Base-by-base conservation (phyloP, 2,797 vertebrate genomes). In the Eulemur rubriventer region DNA sequence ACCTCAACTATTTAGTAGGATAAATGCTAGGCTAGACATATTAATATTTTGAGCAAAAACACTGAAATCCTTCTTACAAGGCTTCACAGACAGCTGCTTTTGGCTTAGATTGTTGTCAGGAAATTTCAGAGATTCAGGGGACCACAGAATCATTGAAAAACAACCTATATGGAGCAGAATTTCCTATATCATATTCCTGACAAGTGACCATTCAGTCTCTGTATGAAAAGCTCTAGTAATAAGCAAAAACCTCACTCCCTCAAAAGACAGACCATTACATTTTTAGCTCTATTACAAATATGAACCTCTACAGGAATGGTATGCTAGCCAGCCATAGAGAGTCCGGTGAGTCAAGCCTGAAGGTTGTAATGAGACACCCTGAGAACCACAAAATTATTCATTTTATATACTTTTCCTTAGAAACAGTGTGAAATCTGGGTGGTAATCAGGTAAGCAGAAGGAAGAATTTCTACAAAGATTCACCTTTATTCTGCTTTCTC, bases 281-380 rank as follows among this genome's bases (percentile, higher is more conserved):
- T 87, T 82, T 73, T 73, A 83, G 55, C 4, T 67, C 65, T 87
- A 43, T 78, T 80, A 63, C 41, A 97, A 78, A 83, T 85, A 89
- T 57, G 89, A 86, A 70, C 2, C n/a, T 22, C 24, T 88, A n/a
- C 41, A 86, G 76, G 46, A 72, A 90, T 41, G 82, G 50, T 78
- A 55, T 28, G 26, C 18, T 17, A 78, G 72, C 46, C 30, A 69
- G 84, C 22, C 17, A 50, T 18, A 69, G 28, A 30, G 46, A n/a
- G 33, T 46, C 35, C 13, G 30, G 46, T 84, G n/a, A 80, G 69
- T 18, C 79, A 89, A 63, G 30, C 12, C 24, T 55, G 17, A 83
- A 89, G 70, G 38, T 22, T 79, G 55, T 65, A 75, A 72, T 65
- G 43, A 67, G 35, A 43, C 14, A 79, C 26, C 41, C n/a, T 61